Evolutionary conservation across 2,888 invertebrate genomes (phyloP).

Genomic region (Hoplodrina blanda): DNA sequence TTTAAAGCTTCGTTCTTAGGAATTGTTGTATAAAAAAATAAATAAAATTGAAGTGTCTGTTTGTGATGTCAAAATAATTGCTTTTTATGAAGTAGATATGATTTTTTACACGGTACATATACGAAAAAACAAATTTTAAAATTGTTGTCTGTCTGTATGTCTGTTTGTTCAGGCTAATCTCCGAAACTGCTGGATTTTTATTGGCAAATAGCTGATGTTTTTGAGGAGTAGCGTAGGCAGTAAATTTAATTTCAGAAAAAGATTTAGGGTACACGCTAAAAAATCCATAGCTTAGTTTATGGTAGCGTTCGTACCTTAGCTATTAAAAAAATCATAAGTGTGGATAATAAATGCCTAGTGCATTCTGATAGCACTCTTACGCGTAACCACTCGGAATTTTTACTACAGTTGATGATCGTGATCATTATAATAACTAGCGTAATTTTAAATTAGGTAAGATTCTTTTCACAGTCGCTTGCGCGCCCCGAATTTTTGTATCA

Average conservation of each 20-base stretch:
- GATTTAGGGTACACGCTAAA: no score
- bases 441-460: constrained; percentile 12
- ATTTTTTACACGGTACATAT: no score
- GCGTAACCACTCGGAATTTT: constrained; percentile 48
- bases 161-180: no score
- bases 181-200: no score
- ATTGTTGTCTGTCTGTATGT: no score
- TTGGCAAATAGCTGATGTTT: no score
- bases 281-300: constrained; percentile 7
- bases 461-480: neutral
- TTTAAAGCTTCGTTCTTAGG: neutral
- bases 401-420: constrained; percentile 38
- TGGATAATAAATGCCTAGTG: constrained; percentile 40
- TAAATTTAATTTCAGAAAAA: no score
- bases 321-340: constrained; percentile 48
- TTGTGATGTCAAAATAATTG: neutral
- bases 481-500: neutral
- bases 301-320: constrained; percentile 14
- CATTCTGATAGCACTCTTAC: constrained; percentile 47
- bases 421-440: constrained; percentile 30
- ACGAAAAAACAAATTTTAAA: no score
- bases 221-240: no score
- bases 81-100: no score
- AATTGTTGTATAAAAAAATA: neutral
- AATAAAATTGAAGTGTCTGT: neutral